Percentiles rank a stretch among this genome's conserved stretches.
These are phyloP conservation scores for Cremastinae sp. DNA, from an alignment of 2,888 invertebrate genomes.

Conservation along the genomic window DNA sequence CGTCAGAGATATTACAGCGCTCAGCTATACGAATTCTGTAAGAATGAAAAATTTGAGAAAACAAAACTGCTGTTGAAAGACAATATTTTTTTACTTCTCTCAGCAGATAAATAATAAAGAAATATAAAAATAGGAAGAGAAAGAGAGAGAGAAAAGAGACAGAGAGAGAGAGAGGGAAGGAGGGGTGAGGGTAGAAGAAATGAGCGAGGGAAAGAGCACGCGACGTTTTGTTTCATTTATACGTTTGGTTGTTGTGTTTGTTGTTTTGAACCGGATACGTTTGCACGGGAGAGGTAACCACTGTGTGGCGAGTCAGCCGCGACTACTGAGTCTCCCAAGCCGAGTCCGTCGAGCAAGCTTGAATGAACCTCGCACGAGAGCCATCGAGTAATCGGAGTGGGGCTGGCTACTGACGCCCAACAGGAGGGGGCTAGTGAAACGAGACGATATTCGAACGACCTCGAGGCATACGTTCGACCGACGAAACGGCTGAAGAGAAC, in stretches of 20 bases:
- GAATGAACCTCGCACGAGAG: constrained; percentile 72
- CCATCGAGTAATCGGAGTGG: no score
- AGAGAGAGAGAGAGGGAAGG: background rate
- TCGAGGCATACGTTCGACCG: no score
- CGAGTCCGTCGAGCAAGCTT: constrained; percentile 72
- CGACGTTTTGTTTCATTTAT: no score
- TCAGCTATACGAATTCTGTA: no score
- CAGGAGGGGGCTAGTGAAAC: constrained; percentile 41
- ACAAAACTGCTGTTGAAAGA: no score
- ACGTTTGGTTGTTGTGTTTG: no score
- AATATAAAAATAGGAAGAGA: constrained; percentile 29
- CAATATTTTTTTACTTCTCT: background rate
- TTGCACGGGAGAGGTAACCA: constrained; percentile 44
- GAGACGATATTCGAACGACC: constrained; percentile 43
- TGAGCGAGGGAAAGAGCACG: constrained; percentile 35
- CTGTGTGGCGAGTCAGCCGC: constrained; percentile 77
- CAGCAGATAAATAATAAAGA: no score
- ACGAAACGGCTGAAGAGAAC: no score
- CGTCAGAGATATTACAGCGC: no score
- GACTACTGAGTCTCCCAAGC: constrained; percentile 72
- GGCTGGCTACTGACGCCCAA: constrained; percentile 41
- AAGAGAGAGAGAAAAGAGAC: background rate
- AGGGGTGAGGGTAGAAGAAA: constrained; percentile 1
- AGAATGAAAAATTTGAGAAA: no score
- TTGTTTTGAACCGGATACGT: constrained; percentile 34